Percentiles rank a stretch among this genome's conserved stretches.
phyloP scores from a whole-genome alignment of 2,113 vertebrate species.

The Erythrocercus mccallii region DNA sequence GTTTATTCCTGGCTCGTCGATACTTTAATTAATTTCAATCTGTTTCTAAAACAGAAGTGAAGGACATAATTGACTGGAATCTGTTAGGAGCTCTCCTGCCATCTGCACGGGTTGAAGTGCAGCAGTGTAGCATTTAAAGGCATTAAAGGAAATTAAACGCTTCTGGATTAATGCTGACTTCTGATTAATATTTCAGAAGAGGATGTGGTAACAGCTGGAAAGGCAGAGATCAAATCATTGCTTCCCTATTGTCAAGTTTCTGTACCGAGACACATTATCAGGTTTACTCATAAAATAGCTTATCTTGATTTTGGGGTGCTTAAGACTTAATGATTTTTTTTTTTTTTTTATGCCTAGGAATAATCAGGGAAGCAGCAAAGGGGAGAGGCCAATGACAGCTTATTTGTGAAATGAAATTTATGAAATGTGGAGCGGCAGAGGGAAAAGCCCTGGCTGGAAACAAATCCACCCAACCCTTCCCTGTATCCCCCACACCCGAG shows the following conservation, averaged over 20 bases:
- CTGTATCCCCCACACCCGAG: neutral
- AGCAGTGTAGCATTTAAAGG: neutral
- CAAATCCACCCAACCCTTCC: neutral
- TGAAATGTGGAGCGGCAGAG: neutral
- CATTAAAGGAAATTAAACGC: neutral
- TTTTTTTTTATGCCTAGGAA: neutral
- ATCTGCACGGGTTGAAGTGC: neutral
- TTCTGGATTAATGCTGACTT: neutral
- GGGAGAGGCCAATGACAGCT: neutral
- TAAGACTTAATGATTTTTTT: neutral
- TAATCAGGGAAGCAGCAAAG: neutral
- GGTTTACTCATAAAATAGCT: neutral
- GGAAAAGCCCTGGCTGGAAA: neutral
- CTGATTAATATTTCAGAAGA: conserved; percentile 12
- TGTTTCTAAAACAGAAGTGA: conserved; percentile 42
- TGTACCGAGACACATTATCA: neutral
- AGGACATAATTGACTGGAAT: neutral
- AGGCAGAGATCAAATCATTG: neutral
- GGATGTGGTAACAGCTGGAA: neutral
- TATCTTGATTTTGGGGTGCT: neutral
- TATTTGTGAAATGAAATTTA: neutral
- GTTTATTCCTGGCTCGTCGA: conserved; percentile 36
- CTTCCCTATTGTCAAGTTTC: neutral
- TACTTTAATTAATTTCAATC: conserved; percentile 37
- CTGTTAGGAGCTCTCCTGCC: conserved; percentile 24